These are phyloP conservation scores for Rhombomys opimus DNA, from an alignment of 2,113 vertebrate species.

Conservation along the genomic window DNA sequence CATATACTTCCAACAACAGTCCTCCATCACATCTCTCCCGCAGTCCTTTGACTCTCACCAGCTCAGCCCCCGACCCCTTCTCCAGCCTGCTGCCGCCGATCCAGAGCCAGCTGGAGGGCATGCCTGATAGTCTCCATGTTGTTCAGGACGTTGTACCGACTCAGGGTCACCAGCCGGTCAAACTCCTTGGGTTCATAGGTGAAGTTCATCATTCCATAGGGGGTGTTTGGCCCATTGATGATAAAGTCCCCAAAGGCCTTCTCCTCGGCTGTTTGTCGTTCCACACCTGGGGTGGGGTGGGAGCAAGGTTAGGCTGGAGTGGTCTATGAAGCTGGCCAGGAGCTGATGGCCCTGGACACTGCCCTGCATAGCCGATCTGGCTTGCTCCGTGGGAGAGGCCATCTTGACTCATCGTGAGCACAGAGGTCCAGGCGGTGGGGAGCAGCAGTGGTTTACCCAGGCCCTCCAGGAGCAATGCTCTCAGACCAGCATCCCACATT, in stretches of 20 bases:
- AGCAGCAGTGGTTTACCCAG: too few species aligned
- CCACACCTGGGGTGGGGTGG: conserved; percentile 78
- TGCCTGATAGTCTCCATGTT: conserved; percentile 77
- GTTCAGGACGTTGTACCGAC: conserved; percentile 87
- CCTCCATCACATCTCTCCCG: neutral
- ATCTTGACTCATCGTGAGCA: neutral
- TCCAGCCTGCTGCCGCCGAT: conserved; percentile 51
- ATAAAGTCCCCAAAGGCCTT: conserved; percentile 85
- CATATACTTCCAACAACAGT: too few species aligned
- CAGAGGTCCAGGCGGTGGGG: too few species aligned
- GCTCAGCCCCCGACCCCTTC: neutral
- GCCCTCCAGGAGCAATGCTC: neutral
- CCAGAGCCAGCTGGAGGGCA: conserved; percentile 82
- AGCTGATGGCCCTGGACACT: neutral
- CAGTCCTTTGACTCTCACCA: neutral
- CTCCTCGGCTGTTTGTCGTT: conserved; percentile 85
- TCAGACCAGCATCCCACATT: neutral
- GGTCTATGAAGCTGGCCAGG: neutral
- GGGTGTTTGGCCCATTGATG: conserved; percentile 84
- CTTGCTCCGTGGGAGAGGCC: neutral
- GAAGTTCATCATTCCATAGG: conserved; percentile 87
- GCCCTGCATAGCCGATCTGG: neutral
- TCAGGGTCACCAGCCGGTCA: conserved; percentile 85
- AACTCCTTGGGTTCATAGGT: conserved; percentile 85
- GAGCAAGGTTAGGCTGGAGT: neutral